A percentile compares a stretch with the other conserved stretches of the same genome.
These are phyloP conservation scores for Crematogaster levior DNA, from an alignment of 2,888 invertebrate genomes.

Conservation along the genomic window DNA sequence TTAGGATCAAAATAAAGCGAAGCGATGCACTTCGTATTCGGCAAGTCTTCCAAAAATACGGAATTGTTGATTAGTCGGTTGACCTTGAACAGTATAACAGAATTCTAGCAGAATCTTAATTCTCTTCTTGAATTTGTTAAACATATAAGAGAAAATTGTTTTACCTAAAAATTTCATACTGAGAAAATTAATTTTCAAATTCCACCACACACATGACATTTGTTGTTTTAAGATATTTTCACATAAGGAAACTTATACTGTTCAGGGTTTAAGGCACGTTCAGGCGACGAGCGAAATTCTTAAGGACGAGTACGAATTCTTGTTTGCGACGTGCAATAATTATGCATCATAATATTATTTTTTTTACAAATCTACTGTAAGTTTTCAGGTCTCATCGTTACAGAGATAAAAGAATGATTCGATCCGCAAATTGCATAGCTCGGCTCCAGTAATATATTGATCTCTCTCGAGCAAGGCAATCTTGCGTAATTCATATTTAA, in stretches of 20 bases:
- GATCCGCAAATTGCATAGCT: constrained; percentile 5
- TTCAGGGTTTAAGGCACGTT: constrained; percentile 12
- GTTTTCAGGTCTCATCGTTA: background rate
- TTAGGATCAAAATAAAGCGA: constrained; percentile 59
- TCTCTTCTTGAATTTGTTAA: background rate
- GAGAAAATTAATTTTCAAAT: background rate
- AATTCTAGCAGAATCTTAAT: background rate
- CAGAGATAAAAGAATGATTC: background rate
- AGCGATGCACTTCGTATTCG: constrained; percentile 44
- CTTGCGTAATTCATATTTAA: constrained; percentile 40
- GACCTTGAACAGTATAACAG: constrained; percentile 27
- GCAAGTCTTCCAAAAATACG: constrained; percentile 32
- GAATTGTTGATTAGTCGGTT: constrained; percentile 50
- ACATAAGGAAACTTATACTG: background rate
- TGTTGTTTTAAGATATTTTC: background rate
- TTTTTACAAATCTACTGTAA: background rate
- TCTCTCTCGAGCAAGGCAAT: background rate
- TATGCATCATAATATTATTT: background rate
- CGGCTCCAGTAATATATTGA: constrained; percentile 19
- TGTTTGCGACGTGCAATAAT: background rate
- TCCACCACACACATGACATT: background rate
- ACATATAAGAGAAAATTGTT: background rate
- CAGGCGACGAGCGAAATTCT: constrained; percentile 5
- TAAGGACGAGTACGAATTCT: constrained; percentile 4
- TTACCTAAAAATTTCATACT: background rate